A percentile compares a stretch with the other conserved stretches of the same genome.
Conservation (phyloP, 2,888 invertebrate species). For the Nephrocerus scutellatus region DNA sequence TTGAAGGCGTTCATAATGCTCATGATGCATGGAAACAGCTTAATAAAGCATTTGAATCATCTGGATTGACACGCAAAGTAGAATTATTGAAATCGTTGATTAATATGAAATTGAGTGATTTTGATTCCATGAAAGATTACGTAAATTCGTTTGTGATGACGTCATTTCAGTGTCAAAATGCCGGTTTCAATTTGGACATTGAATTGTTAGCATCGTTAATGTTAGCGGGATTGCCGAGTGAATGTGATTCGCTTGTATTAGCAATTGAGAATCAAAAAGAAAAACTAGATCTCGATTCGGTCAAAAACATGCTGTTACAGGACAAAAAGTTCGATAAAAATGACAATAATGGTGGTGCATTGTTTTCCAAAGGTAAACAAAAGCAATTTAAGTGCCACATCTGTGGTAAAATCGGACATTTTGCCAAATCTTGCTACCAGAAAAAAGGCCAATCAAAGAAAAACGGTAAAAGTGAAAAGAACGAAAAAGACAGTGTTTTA, state of each 20-base stretch:
- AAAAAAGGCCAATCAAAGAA: conserved; percentile 2
- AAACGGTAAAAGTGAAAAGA: neutral
- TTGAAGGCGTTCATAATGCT: conserved; percentile 18
- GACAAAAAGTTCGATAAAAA: conserved; percentile 15
- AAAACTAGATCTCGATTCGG: conserved; percentile 14
- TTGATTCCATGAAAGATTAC: conserved; percentile 17
- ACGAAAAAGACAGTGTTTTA: conserved; percentile 6
- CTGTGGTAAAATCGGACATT: conserved; percentile 1
- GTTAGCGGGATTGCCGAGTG: conserved; percentile 18
- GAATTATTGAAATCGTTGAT: conserved; percentile 18
- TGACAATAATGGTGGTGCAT: neutral
- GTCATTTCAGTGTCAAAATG: conserved; percentile 15
- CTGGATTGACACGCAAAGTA: conserved; percentile 18
- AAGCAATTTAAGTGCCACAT: conserved; percentile 4
- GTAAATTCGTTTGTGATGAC: conserved; percentile 18
- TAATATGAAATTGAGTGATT: conserved; percentile 14
- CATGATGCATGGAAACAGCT: conserved; percentile 23
- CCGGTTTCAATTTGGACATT: conserved; percentile 15
- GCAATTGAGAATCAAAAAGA: conserved; percentile 18
- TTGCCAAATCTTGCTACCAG: conserved; percentile 8
- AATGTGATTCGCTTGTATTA: conserved; percentile 15
- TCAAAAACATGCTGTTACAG: conserved; percentile 16
- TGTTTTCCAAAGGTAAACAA: neutral
- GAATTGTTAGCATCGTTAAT: conserved; percentile 16
- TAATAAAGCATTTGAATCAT: conserved; percentile 18